These are phyloP conservation scores for Machimus rusticus DNA, from an alignment of 2,888 invertebrate species.

Conservation along the genomic window DNA sequence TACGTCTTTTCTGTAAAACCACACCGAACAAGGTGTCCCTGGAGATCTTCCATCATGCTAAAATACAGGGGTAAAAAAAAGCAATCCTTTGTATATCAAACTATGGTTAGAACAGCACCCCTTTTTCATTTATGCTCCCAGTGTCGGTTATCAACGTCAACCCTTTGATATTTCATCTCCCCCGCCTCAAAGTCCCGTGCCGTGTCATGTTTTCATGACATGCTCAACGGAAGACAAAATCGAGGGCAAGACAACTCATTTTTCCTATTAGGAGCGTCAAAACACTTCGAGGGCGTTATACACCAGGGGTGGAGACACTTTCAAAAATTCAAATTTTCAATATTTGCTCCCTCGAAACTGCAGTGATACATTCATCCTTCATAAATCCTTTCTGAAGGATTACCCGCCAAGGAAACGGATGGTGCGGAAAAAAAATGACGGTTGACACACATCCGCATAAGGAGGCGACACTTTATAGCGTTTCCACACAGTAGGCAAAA, in stretches of 20 bases:
- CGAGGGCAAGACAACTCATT: not conserved
- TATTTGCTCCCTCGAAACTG: not conserved
- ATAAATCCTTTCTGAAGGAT: not conserved
- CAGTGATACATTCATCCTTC: not conserved
- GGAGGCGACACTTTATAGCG: not conserved
- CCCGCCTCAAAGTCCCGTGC: not conserved
- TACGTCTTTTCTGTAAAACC: not conserved
- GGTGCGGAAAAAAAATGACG: not conserved
- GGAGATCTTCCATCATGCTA: not conserved
- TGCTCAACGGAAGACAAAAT: not conserved
- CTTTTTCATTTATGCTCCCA: not conserved
- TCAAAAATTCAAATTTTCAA: slow-evolving; percentile 3
- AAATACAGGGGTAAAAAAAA: not conserved
- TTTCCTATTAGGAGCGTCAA: not conserved
- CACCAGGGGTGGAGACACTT: not conserved
- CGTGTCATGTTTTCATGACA: not conserved
- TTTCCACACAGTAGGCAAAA: not conserved
- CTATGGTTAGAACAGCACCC: not conserved
- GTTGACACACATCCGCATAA: not conserved
- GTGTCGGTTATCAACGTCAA: not conserved
- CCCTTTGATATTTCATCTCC: not conserved
- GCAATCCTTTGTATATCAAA: not conserved
- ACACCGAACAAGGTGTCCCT: not conserved
- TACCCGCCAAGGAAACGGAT: not conserved
- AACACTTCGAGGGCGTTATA: not conserved